Evolutionary conservation across 1,140 invertebrate species (phyloP).

Genomic region (Vanessa atalanta): DNA sequence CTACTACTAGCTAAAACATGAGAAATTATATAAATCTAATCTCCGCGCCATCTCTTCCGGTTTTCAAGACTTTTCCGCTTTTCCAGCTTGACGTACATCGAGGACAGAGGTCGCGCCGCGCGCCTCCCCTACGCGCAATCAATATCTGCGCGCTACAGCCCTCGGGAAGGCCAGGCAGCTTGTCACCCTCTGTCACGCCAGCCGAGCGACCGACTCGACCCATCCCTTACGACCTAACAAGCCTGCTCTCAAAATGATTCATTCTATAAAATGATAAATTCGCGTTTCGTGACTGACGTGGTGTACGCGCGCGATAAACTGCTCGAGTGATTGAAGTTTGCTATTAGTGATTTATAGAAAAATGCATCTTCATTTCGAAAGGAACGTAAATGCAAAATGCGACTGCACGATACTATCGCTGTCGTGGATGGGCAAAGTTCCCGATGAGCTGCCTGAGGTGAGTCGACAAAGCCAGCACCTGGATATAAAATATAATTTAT

Average conservation of each 20-base stretch:
- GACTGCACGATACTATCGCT: constrained; percentile 97
- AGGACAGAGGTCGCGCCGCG: constrained; percentile 57
- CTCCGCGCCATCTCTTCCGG: constrained; percentile 60
- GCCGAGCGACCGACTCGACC: constrained; percentile 53
- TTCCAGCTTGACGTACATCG: constrained; percentile 40
- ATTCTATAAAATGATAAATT: constrained; percentile 42
- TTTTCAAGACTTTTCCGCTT: constrained; percentile 58
- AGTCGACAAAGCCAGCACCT: constrained; percentile 53
- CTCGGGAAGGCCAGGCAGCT: constrained; percentile 49
- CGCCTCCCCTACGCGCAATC: constrained; percentile 62
- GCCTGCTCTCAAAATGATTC: constrained; percentile 44
- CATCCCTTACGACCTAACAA: constrained; percentile 34
- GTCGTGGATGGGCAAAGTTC: constrained; percentile 99
- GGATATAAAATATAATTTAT: not conserved
- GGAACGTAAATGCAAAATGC: constrained; percentile 94
- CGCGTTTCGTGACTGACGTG: constrained; percentile 28
- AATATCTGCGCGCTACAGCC: constrained; percentile 67
- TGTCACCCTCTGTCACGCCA: constrained; percentile 69
- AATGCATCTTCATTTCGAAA: constrained; percentile 96
- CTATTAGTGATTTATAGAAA: constrained; percentile 41
- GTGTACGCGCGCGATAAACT: constrained; percentile 33
- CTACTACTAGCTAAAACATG: not conserved
- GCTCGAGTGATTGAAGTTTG: constrained; percentile 31
- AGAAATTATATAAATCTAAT: constrained; percentile 12
- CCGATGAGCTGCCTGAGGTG: constrained; percentile 96